These are phyloP conservation scores for Boleophthalmus pectinirostris DNA, from an alignment of 2,113 vertebrate genomes.

Conservation along the genomic window DNA sequence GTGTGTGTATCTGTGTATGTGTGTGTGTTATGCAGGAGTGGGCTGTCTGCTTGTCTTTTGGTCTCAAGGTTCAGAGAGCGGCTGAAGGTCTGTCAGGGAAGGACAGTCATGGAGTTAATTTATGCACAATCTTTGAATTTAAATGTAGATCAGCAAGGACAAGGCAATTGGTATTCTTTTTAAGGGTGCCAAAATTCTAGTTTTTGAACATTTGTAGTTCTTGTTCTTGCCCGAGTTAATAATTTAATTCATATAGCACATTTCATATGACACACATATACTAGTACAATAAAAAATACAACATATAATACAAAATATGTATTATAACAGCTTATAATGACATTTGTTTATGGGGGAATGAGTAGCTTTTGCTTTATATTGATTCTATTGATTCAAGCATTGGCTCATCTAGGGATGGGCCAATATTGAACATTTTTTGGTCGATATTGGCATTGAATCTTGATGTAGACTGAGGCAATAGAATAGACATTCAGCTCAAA, in stretches of 20 bases:
- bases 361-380: not conserved
- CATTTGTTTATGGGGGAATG: not conserved
- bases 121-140: slow-evolving; percentile 1
- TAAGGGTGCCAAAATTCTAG: not conserved
- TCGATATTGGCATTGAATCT: too few species aligned
- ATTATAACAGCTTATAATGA: too few species aligned
- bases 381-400: not conserved
- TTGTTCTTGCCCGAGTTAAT: not conserved
- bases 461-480: too few species aligned
- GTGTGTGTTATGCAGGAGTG: slow-evolving; percentile 24
- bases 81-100: slow-evolving; percentile 27
- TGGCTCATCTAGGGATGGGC: too few species aligned
- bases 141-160: slow-evolving; percentile 6
- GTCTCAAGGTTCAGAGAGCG: slow-evolving; percentile 45
- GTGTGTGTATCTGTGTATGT: slow-evolving; percentile 5
- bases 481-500: too few species aligned
- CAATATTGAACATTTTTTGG: too few species aligned
- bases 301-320: too few species aligned
- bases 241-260: too few species aligned
- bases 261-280: too few species aligned
- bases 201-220: not conserved
- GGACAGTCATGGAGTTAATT: slow-evolving; percentile 16
- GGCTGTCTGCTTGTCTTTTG: slow-evolving; percentile 49
- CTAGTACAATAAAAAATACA: too few species aligned
- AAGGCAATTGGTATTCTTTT: slow-evolving; percentile 23